phyloP scores from a whole-genome alignment of 2,797 vertebrate genomes.

The Forpus xanthops region DNA sequence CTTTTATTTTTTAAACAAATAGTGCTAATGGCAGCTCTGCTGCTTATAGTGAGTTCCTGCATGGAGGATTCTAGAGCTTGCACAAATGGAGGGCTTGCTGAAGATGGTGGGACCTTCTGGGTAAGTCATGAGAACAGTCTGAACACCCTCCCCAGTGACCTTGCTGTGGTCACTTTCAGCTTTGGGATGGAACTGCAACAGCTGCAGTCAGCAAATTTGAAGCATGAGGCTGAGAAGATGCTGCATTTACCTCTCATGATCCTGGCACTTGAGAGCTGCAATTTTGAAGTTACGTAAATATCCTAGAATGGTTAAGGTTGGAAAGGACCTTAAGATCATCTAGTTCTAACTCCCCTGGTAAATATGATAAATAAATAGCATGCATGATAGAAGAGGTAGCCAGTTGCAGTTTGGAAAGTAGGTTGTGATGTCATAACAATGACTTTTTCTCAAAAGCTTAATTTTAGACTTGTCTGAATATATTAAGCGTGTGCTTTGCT shows the following conservation, averaged over 20 bases:
- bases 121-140: not conserved
- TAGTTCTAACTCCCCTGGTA: not conserved
- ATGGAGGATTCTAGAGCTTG: rapidly evolving
- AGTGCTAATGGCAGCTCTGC: not conserved
- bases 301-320: not conserved
- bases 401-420: not conserved
- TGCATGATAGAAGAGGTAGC: not conserved
- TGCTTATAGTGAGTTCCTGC: rapidly evolving
- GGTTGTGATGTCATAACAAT: not conserved
- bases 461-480: not conserved
- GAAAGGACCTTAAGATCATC: not conserved
- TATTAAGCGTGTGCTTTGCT: not conserved
- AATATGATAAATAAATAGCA: not conserved
- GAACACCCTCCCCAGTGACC: not conserved
- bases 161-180: rapidly evolving
- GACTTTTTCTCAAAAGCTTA: rapidly evolving
- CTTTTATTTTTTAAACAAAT: not conserved
- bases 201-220: rapidly evolving
- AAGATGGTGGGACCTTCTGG: not conserved
- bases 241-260: not conserved
- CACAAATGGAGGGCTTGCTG: not conserved
- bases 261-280: not conserved
- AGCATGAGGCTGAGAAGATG: not conserved
- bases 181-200: not conserved
- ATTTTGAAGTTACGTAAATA: not conserved